A percentile compares a stretch with the other conserved stretches of the same genome.
phyloP scores from a whole-genome alignment of 2,797 vertebrate species.

The Botia kubotai region DNA sequence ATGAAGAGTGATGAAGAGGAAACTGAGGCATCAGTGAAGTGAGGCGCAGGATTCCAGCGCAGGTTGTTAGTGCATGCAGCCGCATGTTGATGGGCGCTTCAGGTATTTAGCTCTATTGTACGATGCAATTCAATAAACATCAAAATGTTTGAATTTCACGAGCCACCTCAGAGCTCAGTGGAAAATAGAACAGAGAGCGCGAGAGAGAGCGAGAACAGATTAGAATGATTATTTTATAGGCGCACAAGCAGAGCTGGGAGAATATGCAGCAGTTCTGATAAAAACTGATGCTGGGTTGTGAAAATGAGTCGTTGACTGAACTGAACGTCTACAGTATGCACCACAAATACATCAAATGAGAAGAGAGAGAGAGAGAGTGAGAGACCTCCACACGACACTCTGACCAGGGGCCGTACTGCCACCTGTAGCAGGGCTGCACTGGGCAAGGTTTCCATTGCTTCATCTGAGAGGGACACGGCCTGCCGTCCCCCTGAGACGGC shows the following conservation, averaged over 20 bases:
- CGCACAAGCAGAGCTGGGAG: neutral
- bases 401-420: constrained; percentile 93
- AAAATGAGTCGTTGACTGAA: neutral
- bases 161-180: neutral
- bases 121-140: neutral
- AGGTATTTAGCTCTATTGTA: constrained; percentile 11
- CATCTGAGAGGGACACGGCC: constrained; percentile 89
- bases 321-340: too few species aligned
- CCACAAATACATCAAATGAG: too few species aligned
- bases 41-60: neutral
- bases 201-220: constrained; percentile 3
- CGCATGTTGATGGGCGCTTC: neutral
- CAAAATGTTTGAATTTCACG: neutral
- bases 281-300: neutral
- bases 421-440: constrained; percentile 92
- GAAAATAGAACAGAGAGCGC: constrained; percentile 29
- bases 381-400: constrained; percentile 87
- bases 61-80: neutral
- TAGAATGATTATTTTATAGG: neutral
- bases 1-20: too few species aligned
- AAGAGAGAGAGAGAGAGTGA: too few species aligned
- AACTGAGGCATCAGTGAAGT: constrained; percentile 12
- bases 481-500: constrained; percentile 92
- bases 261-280: neutral
- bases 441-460: constrained; percentile 96